phyloP scores from a whole-genome alignment of 2,888 invertebrate species.

The Ophion costatus region DNA sequence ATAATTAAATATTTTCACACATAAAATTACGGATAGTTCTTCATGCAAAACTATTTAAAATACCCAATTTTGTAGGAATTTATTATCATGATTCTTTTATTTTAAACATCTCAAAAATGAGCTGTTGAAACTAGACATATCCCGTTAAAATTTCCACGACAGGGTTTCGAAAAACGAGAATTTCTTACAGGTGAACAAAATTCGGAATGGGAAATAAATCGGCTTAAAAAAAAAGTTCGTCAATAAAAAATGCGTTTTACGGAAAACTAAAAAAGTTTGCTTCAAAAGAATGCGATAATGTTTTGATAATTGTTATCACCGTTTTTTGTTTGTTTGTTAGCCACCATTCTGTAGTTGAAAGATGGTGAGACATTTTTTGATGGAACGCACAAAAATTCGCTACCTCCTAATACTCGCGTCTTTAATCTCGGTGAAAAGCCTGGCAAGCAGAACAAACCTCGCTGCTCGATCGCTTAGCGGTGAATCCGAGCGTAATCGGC shows the following conservation, averaged over 20 bases:
- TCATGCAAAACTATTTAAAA: no score
- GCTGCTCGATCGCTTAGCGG: slow-evolving; percentile 57
- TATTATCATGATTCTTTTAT: no score
- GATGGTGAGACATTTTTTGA: background rate
- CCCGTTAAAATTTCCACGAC: no score
- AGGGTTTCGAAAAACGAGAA: background rate
- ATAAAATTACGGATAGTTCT: no score
- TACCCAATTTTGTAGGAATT: no score
- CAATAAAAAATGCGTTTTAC: background rate
- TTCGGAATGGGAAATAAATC: background rate
- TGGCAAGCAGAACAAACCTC: slow-evolving; percentile 39
- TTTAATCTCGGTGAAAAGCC: slow-evolving; percentile 23
- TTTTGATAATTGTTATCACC: background rate
- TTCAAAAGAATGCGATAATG: background rate
- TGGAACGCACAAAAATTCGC: slow-evolving; percentile 21
- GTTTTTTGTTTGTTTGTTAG: background rate
- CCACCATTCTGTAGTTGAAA: slow-evolving; percentile 17
- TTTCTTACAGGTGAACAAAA: background rate
- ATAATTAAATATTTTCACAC: no score
- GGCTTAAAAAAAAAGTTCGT: background rate
- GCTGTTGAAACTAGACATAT: no score
- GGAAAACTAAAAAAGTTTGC: background rate
- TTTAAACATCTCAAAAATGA: no score
- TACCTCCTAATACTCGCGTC: no score
- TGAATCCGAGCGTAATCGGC: slow-evolving; percentile 54